Conservation (phyloP, 2,113 vertebrate genomes). For the Peucedramus taeniatus region DNA sequence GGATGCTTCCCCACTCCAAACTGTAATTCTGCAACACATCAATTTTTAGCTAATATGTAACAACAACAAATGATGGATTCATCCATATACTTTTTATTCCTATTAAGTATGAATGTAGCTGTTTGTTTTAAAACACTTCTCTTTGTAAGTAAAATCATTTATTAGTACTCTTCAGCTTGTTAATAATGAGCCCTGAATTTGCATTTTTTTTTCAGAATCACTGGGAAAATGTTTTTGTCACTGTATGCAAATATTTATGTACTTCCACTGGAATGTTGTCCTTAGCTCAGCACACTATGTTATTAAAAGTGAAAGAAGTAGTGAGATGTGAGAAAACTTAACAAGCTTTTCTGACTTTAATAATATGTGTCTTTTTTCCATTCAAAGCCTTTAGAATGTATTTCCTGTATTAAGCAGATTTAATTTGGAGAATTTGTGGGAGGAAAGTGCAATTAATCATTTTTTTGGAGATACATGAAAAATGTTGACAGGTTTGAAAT, state of each 20-base stretch:
- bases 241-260: background rate
- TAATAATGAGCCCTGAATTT: background rate
- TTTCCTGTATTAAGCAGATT: background rate
- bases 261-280: background rate
- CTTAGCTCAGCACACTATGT: background rate
- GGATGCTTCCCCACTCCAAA: background rate
- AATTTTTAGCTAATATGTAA: background rate
- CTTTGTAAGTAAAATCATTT: background rate
- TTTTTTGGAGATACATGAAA: background rate
- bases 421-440: background rate
- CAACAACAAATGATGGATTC: background rate
- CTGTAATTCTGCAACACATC: background rate
- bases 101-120: background rate
- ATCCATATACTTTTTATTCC: background rate
- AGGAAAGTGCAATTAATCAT: background rate
- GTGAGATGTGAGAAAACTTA: background rate
- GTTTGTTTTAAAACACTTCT: background rate
- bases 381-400: background rate
- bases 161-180: background rate
- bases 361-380: background rate
- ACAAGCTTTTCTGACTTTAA: background rate
- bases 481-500: slow-evolving; percentile 7
- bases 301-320: background rate
- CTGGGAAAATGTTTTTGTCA: background rate
- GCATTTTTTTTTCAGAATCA: background rate